Evolutionary conservation across 1,140 invertebrate species (phyloP).

Genomic region (Plectrocnemia conspersa): DNA sequence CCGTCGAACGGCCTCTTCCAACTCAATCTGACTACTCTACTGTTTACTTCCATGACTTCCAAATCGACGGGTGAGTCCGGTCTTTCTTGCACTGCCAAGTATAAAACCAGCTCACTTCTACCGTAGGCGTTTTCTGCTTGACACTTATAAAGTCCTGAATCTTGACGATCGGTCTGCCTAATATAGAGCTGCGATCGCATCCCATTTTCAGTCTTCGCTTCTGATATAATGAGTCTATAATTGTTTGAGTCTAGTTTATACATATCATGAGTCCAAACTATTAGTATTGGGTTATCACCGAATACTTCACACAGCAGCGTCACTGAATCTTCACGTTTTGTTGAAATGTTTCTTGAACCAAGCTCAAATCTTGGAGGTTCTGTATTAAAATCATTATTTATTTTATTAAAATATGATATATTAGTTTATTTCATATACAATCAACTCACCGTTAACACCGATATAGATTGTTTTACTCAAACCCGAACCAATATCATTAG

Average conservation of each 20-base stretch:
- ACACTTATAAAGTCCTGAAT: slow-evolving; percentile 82
- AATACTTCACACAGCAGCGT: slow-evolving; percentile 74
- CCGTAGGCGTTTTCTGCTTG: slow-evolving; percentile 79
- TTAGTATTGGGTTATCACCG: slow-evolving; percentile 78
- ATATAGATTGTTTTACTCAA: slow-evolving; percentile 72
- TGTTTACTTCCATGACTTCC: slow-evolving; percentile 62
- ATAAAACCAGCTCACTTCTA: slow-evolving; percentile 74
- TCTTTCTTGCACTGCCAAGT: slow-evolving; percentile 77
- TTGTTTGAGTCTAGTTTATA: slow-evolving; percentile 58
- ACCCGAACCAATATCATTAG: slow-evolving; percentile 77
- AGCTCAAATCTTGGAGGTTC: slow-evolving; percentile 76
- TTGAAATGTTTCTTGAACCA: slow-evolving; percentile 63
- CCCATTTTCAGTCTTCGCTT: slow-evolving; percentile 65
- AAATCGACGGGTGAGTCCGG: slow-evolving; percentile 66
- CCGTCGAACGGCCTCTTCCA: slow-evolving; percentile 77
- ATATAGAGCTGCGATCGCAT: slow-evolving; percentile 65
- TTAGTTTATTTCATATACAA: background rate
- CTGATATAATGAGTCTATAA: slow-evolving; percentile 56
- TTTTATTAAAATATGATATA: background rate
- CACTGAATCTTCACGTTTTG: slow-evolving; percentile 64
- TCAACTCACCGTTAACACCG: slow-evolving; percentile 68
- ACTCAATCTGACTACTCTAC: slow-evolving; percentile 64
- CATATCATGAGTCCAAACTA: slow-evolving; percentile 69
- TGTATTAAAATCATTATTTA: slow-evolving; percentile 39
- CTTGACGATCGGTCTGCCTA: slow-evolving; percentile 63